These are phyloP conservation scores for Cyclura pinguis DNA, from an alignment of 2,797 vertebrate species.

Conservation along the genomic window DNA sequence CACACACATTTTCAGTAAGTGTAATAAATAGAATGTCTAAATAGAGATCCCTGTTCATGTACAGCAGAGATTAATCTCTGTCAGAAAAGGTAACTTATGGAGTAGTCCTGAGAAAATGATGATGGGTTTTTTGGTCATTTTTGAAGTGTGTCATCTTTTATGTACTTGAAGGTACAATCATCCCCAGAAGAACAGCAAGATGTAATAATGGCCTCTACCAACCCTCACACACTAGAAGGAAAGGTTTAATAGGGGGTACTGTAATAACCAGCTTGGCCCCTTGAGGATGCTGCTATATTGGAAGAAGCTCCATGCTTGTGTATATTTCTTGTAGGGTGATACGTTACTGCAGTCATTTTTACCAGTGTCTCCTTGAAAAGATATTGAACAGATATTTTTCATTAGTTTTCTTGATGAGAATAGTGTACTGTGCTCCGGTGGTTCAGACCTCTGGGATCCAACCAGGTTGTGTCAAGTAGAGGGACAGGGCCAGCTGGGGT, in stretches of 20 bases:
- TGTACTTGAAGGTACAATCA: background rate
- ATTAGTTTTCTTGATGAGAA: constrained; percentile 16
- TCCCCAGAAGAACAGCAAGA: background rate
- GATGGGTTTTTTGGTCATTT: background rate
- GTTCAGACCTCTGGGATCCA: background rate
- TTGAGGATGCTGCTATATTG: constrained; percentile 11
- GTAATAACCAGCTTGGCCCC: background rate
- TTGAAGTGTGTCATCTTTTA: background rate
- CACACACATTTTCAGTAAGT: background rate
- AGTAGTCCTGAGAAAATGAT: background rate
- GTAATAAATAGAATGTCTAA: background rate
- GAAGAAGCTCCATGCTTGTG: background rate
- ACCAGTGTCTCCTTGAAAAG: background rate
- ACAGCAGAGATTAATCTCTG: background rate
- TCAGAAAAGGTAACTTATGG: background rate
- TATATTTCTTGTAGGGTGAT: background rate
- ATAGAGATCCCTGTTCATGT: background rate
- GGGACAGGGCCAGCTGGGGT: background rate
- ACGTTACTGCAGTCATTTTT: background rate
- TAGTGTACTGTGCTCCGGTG: background rate
- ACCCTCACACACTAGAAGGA: background rate
- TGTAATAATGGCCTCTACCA: background rate
- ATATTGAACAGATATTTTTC: background rate
- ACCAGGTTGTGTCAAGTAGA: background rate
- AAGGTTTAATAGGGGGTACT: background rate